Base-by-base conservation (phyloP, 2,888 invertebrate genomes). In the Xanthia togata region DNA sequence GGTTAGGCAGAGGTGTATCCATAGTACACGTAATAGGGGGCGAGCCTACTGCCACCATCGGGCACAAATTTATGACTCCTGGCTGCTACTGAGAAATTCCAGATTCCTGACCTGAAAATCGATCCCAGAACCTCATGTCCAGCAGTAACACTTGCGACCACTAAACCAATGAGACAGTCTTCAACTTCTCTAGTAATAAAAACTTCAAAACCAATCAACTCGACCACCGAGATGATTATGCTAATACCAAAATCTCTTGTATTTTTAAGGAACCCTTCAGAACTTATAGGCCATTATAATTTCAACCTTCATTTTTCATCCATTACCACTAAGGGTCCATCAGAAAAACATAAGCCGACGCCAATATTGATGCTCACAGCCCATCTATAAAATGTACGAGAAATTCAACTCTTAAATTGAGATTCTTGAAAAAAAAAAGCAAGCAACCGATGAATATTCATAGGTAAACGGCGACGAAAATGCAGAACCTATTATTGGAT, bases 401-500 rank as follows among this genome's bases (percentile, higher is more conserved):
- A 89, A 89, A 86, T 88, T 89, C 84, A 89, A 89, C 82, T 84
- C 83, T 85, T 78, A 86, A 85, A 87, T 83, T 78, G 86, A 79
- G 79, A 83, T 81, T 78, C 76, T 80, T 76, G 62, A 79, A 84
- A 89, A 85, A n/a, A 89, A 86, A 87, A 87, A 83, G 81, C 74
- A 82, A 82, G 77, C 75, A 74, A 82, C 69, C 77, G 53, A 55
- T 90, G 90, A 91, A 91, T 91, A 91, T 91, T 91, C 91, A 91
- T 91, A 83, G 80, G 73, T 75, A 78, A 82, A 81, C 79, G 78
- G 80, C 65, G 83, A 82, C 83, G 84, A 82, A 87, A 88, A 85
- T 82, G 83, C 85, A 76, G 76, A 81, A 88, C 86, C 90, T 88
- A 89, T 91, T 91, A 91, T 90, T 89, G 90, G 89, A 89, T 90